Evolutionary conservation across 2,797 vertebrate species (phyloP).

Genomic region (Labroides dimidiatus): DNA sequence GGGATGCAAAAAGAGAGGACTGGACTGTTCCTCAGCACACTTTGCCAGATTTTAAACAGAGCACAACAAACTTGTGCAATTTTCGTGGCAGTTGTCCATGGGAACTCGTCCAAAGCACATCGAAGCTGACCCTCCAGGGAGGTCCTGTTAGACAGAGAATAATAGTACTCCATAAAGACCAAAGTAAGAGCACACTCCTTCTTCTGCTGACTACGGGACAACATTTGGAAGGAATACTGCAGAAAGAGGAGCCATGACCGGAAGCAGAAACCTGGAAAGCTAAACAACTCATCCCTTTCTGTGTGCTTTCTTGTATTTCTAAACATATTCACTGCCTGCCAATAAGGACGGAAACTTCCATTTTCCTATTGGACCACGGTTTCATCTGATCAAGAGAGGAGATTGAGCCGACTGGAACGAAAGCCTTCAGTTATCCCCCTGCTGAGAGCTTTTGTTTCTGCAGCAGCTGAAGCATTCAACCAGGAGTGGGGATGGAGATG

Average conservation of each 20-base stretch:
- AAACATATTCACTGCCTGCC: constrained; percentile 35
- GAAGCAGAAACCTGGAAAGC: constrained; percentile 55
- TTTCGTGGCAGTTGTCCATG: constrained; percentile 75
- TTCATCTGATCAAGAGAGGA: constrained; percentile 34
- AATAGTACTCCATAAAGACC: constrained; percentile 65
- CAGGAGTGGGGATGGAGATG: constrained; percentile 70
- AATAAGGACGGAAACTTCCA: constrained; percentile 52
- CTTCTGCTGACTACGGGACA: constrained; percentile 42
- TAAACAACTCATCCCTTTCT: constrained; percentile 34
- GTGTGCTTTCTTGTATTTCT: constrained; percentile 31
- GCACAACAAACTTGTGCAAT: constrained; percentile 79
- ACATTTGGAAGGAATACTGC: constrained; percentile 62
- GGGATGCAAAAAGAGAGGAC: constrained; percentile 60
- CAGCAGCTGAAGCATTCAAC: constrained; percentile 30
- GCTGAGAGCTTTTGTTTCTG: constrained; percentile 39
- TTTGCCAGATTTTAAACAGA: constrained; percentile 68
- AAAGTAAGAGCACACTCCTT: constrained; percentile 61
- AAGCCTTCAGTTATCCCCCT: constrained; percentile 24
- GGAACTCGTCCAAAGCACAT: constrained; percentile 75
- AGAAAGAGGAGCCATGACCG: constrained; percentile 34
- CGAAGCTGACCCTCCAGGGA: constrained; percentile 74
- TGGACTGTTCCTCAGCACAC: constrained; percentile 60
- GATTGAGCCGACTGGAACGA: constrained; percentile 42
- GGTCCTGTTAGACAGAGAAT: constrained; percentile 73
- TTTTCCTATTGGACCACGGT: constrained; percentile 33